A percentile compares a stretch with the other conserved stretches of the same genome.
phyloP scores from a whole-genome alignment of 92 coral and sea anemone genomes.

The Parazoanthus swiftii region DNA sequence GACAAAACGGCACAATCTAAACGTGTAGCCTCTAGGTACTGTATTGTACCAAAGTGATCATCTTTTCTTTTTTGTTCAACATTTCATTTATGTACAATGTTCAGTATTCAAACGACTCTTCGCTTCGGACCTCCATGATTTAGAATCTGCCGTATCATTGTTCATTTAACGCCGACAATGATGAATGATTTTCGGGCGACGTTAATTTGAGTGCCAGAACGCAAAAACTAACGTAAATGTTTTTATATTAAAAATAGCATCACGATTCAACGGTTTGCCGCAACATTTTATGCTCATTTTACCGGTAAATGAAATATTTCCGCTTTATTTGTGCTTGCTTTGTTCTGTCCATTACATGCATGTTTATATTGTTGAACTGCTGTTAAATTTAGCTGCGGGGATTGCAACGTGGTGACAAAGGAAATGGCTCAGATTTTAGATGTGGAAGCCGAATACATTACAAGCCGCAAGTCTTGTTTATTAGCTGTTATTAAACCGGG shows the following conservation, averaged over 20 bases:
- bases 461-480: constrained; percentile 13
- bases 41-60: not conserved
- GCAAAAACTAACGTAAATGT: not conserved
- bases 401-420: not conserved
- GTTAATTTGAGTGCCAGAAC: not conserved
- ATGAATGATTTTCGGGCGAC: not conserved
- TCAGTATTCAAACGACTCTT: not conserved
- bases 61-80: not conserved
- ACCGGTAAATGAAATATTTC: constrained; percentile 33
- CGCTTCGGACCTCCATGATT: constrained; percentile 25
- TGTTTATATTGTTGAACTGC: constrained; percentile 1
- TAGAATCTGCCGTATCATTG: not conserved
- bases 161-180: constrained; percentile 1
- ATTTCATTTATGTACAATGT: not conserved
- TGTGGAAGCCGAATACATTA: not conserved
- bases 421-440: not conserved
- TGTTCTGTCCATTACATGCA: constrained; percentile 2
- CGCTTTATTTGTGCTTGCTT: not conserved
- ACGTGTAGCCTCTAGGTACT: not conserved
- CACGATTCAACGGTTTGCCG: constrained; percentile 15
- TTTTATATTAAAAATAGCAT: constrained; percentile 23
- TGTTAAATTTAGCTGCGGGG: constrained; percentile 40
- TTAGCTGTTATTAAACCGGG: constrained; percentile 1
- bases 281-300: constrained; percentile 11
- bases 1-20: not conserved